Base-by-base conservation (phyloP, 2,888 invertebrate species). In the Cristatella mucedo region DNA sequence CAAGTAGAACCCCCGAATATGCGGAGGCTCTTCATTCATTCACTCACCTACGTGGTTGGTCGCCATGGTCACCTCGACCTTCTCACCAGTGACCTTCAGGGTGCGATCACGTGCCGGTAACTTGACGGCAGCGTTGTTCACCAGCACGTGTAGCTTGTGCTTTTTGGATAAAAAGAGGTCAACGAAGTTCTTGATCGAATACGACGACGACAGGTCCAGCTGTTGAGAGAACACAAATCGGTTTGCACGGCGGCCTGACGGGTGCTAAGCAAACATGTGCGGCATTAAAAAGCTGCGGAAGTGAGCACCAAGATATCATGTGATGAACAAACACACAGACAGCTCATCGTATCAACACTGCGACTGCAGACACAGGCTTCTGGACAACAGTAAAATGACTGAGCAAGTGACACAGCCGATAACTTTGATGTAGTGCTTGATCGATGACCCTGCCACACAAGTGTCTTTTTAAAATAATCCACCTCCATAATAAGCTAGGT, bases 51-150 rank as follows among this genome's bases (percentile, higher is more conserved):
- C 33, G 33, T 47, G 39, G 38, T 51, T 51, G 9, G 49, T 46
- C 19, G 47, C 48, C 49, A 51, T 50, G 41, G 47, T 50, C 32
- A 46, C 20, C 34, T 51, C 51, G 16, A 43, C 39, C 22, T 47
- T 46, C 9, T 50, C 49, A 1, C 20, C 16, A 2, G 42, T 51
- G 1, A 41, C 24, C 22, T 45, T 40, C 4, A 41, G 42, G 7
- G 48, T 46, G n/a, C 38, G 38, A 29, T 48, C 45, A 21, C 33
- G 44, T 15, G 31, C 37, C 29, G 46, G 41, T 7, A 47, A 42
- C 9, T 39, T 39, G 19, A 47, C 37, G n/a, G 40, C 49, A 16
- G 49, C 49, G 29, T 47, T 49, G 46, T 49, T 49, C 13, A 49
- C 37, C 13, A 49, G 40, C 6, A 49, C 42, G 33, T 40, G 45